Conservation (phyloP, 1,140 invertebrate genomes). For the Scaptomyza montana region DNA sequence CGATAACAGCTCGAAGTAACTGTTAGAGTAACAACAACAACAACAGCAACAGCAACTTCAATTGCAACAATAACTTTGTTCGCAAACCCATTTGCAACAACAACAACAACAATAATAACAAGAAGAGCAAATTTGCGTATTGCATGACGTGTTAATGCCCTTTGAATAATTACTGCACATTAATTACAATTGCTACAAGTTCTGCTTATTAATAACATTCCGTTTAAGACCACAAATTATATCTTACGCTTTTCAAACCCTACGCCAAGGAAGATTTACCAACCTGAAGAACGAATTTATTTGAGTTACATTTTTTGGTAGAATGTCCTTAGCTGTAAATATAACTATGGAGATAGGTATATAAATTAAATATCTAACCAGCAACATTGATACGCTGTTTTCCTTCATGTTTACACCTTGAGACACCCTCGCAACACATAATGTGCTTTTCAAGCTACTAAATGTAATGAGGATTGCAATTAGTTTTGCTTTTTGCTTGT, state of each 20-base stretch:
- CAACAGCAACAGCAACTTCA: constrained; percentile 34
- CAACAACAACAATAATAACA: constrained; percentile 34
- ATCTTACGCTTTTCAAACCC: too few species aligned
- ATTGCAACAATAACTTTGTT: constrained; percentile 37
- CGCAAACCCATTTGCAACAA: constrained; percentile 62
- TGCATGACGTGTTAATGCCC: constrained; percentile 1
- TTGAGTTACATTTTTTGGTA: too few species aligned
- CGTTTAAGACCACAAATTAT: too few species aligned
- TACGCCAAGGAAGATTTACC: too few species aligned
- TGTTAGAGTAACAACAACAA: constrained; percentile 20
- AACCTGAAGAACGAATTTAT: too few species aligned
- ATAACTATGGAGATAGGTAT: too few species aligned
- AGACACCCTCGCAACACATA: neutral
- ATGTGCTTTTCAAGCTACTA: constrained; percentile 3
- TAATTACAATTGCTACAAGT: neutral
- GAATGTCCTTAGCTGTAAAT: too few species aligned
- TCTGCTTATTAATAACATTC: too few species aligned
- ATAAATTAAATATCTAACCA: too few species aligned
- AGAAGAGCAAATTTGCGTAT: neutral
- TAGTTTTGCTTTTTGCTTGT: constrained; percentile 60
- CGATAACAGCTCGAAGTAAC: constrained; percentile 46
- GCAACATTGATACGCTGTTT: too few species aligned
- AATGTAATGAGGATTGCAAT: constrained; percentile 70
- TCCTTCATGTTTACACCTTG: neutral
- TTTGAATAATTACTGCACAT: neutral